A percentile compares a stretch with the other conserved stretches of the same genome.
Conservation (phyloP, 2,113 vertebrate genomes). For the Cromileptes altivelis region DNA sequence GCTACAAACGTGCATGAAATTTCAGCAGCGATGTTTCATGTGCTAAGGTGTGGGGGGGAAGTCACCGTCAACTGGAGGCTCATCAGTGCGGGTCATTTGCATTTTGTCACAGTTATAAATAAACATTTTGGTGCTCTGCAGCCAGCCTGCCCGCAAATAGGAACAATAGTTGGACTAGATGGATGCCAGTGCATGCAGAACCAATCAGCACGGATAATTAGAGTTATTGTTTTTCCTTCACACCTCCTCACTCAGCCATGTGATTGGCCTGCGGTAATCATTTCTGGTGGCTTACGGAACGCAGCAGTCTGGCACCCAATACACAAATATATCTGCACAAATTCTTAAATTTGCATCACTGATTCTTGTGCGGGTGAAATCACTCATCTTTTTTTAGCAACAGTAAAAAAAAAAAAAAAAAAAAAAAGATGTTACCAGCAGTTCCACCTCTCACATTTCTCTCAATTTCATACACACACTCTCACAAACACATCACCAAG, state of each 20-base stretch:
- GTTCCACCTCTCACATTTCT: no score
- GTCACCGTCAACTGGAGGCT: constrained; percentile 26
- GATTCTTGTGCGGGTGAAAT: background rate
- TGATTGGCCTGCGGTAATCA: constrained; percentile 45
- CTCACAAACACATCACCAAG: background rate
- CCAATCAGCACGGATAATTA: constrained; percentile 66
- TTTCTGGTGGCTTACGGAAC: constrained; percentile 14
- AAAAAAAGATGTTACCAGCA: no score
- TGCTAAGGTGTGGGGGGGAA: constrained; percentile 34
- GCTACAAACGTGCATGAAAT: constrained; percentile 34
- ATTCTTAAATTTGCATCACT: background rate
- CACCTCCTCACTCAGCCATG: constrained; percentile 28
- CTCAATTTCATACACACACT: background rate
- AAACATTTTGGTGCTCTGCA: constrained; percentile 22
- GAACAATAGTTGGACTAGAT: constrained; percentile 54
- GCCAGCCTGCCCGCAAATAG: constrained; percentile 43
- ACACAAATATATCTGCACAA: background rate
- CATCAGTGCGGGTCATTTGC: constrained; percentile 37
- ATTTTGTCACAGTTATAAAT: constrained; percentile 59
- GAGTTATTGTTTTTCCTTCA: constrained; percentile 62
- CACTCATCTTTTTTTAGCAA: background rate
- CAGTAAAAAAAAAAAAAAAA: background rate
- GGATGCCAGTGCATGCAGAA: constrained; percentile 56
- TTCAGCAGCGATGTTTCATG: constrained; percentile 30
- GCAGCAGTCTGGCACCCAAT: background rate